Base-by-base conservation (phyloP, 2,797 vertebrate genomes). In the Phrynocephalus guinanensis region DNA sequence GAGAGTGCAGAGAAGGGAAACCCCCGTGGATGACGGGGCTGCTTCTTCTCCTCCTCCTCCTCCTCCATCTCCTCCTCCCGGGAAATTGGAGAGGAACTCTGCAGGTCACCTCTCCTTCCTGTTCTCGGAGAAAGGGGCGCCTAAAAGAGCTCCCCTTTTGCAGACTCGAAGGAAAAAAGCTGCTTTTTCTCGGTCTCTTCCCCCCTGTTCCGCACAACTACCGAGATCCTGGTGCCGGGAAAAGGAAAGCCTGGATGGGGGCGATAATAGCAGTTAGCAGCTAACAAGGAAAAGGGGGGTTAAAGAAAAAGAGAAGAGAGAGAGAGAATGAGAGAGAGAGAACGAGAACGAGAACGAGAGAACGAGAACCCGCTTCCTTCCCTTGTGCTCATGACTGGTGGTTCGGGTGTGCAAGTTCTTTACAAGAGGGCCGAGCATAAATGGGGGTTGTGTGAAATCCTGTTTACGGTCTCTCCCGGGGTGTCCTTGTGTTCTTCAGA, bases 361-460 rank as follows among this genome's bases (percentile, higher is more conserved):
- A 44, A 44, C 3, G 38, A 52, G 26, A 85, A 60, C n/a, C 78
- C 83, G 78, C 83, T 76, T 88, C 87, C 82, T 83, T 83, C 87
- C 56, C n/a, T 50, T 50, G 38, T 82, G 18, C 5, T 6, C 15
- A 7, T 52, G 52, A 5, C 26, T 6, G 13, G 20, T 10, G 28
- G 28, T 30, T 33, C 33, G 24, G 1, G 9, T 30, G 30, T 18
- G 20, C 20, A 20, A 70, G 30, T 90, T 15, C 63, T n/a, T 26
- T 89, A 87, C 83, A 88, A 89, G 76, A 52, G 79, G 72, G 86
- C 90, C 85, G 67, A 86, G 78, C 83, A 22, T 75, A 73, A 80
- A 5, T 88, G 70, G 60, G 82, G 75, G 87, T 24, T 82, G 79
- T 80, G 60, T 52, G 93, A 93, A 92, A 93, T 95, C 94, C 94